phyloP scores from a whole-genome alignment of 2,797 vertebrate species.

The Florisuga fusca region DNA sequence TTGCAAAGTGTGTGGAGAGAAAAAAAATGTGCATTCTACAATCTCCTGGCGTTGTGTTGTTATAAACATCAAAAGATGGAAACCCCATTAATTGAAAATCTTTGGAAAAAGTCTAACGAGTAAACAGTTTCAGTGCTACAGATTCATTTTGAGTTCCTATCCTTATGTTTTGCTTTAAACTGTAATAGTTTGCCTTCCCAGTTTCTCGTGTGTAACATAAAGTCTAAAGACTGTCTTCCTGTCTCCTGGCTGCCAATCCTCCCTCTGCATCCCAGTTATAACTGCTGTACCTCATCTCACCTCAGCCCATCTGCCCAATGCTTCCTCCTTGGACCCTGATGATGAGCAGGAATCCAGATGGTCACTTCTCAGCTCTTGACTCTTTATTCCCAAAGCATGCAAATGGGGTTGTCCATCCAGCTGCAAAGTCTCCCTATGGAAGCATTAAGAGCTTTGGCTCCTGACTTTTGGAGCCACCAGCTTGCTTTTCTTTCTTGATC shows the following conservation, averaged over 20 bases:
- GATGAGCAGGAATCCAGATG: neutral
- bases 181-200: neutral
- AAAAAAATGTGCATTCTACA: neutral
- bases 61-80: neutral
- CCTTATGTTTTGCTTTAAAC: neutral
- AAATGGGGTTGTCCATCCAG: neutral
- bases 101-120: neutral
- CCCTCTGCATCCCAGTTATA: neutral
- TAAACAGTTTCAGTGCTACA: neutral
- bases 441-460: neutral
- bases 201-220: neutral
- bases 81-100: neutral
- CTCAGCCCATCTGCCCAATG: neutral
- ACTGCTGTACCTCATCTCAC: neutral
- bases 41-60: neutral
- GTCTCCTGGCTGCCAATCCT: neutral
- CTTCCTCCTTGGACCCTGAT: accelerated
- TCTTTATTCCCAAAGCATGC: neutral
- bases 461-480: neutral
- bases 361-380: neutral
- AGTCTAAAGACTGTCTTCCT: neutral
- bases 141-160: neutral
- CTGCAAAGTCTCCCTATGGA: neutral
- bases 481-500: neutral
- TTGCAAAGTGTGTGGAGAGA: neutral